Conservation (phyloP, 2,888 invertebrate genomes). For the Plutella xylostella region DNA sequence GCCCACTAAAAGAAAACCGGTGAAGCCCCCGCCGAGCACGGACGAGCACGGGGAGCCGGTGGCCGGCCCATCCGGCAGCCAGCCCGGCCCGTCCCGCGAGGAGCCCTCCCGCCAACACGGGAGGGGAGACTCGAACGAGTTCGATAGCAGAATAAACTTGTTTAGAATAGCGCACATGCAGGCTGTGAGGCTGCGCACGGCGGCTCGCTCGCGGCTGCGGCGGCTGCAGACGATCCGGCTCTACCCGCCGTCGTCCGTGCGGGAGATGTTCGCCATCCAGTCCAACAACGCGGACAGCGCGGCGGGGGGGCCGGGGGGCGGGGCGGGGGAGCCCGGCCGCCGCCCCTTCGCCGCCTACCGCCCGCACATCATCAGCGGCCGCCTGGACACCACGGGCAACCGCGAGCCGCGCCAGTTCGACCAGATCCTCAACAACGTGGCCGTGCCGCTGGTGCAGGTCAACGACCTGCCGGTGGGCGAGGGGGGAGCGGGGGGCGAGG, state of each 20-base stretch:
- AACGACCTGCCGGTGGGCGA: slow-evolving; percentile 69
- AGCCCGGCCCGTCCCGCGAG: slow-evolving; percentile 21
- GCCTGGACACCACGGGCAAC: slow-evolving; percentile 22
- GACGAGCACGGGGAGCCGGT: slow-evolving; percentile 41
- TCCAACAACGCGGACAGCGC: slow-evolving; percentile 29
- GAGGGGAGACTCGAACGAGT: slow-evolving; percentile 33
- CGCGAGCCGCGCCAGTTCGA: slow-evolving; percentile 35
- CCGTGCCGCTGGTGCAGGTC: slow-evolving; percentile 71
- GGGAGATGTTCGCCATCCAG: slow-evolving; percentile 50
- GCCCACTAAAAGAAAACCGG: slow-evolving; percentile 27
- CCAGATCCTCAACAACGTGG: slow-evolving; percentile 41
- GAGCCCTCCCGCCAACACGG: slow-evolving; percentile 15
- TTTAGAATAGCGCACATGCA: slow-evolving; percentile 55
- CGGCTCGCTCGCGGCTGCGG: slow-evolving; percentile 46
- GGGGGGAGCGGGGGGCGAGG: slow-evolving; percentile 23
- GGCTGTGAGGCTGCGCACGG: slow-evolving; percentile 47
- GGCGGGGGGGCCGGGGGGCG: slow-evolving; percentile 25
- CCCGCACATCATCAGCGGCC: slow-evolving; percentile 32
- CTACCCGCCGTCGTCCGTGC: slow-evolving; percentile 52
- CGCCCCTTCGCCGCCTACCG: slow-evolving; percentile 31
- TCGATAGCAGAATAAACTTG: slow-evolving; percentile 48
- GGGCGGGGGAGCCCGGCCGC: slow-evolving; percentile 23
- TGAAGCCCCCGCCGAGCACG: slow-evolving; percentile 24
- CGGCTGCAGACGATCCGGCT: slow-evolving; percentile 53
- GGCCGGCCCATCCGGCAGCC: slow-evolving; percentile 35